A percentile compares a stretch with the other conserved stretches of the same genome.
Evolutionary conservation across 2,797 vertebrate genomes (phyloP).

Genomic region (Mergus octosetaceus): DNA sequence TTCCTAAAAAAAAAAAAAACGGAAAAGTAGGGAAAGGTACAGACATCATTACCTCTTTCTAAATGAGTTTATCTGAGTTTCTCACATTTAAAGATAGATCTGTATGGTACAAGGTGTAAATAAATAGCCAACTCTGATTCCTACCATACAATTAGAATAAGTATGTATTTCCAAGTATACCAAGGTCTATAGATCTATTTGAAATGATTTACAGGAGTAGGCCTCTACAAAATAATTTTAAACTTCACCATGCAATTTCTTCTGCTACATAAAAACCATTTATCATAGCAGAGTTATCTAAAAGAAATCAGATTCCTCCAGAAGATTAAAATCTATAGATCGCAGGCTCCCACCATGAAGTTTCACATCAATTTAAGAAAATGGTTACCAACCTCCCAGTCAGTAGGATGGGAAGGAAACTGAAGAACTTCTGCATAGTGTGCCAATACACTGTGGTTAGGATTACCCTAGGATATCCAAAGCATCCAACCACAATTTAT

Average conservation of each 20-base stretch:
- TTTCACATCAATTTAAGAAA: neutral
- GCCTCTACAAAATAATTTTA: neutral
- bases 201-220: neutral
- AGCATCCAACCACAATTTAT: neutral
- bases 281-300: neutral
- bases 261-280: neutral
- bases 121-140: neutral
- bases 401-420: neutral
- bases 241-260: neutral
- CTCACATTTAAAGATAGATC: neutral
- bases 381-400: neutral
- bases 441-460: neutral
- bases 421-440: neutral
- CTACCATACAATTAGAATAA: neutral
- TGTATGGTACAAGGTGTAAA: neutral
- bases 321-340: neutral
- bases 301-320: neutral
- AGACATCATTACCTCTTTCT: neutral
- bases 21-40: neutral
- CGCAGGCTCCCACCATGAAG: neutral
- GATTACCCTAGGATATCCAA: neutral
- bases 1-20: neutral
- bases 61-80: neutral
- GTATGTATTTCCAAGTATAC: neutral
- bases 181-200: neutral